Percentiles rank a stretch among this genome's conserved stretches.
phyloP scores from a whole-genome alignment of 92 coral and sea anemone species.

The Isaurus tuberculatus region DNA sequence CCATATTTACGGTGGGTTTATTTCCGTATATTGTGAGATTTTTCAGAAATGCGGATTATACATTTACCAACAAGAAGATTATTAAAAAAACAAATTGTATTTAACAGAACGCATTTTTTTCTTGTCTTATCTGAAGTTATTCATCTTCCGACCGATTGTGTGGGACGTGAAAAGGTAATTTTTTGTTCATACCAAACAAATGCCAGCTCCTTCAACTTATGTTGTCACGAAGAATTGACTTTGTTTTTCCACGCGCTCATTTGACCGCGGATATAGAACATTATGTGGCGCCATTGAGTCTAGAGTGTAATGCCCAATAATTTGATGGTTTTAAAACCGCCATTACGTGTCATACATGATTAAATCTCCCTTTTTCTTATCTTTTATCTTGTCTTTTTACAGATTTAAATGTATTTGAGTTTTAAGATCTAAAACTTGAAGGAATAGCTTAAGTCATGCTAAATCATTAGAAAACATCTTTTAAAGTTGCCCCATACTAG shows the following conservation, averaged over 20 bases:
- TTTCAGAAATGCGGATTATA: background rate
- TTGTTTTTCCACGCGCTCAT: background rate
- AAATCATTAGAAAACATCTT: background rate
- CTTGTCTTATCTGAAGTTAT: background rate
- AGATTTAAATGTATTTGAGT: background rate
- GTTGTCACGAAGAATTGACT: background rate
- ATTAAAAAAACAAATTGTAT: background rate
- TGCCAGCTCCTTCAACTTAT: constrained; percentile 2
- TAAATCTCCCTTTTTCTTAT: background rate
- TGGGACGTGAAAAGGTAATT: background rate
- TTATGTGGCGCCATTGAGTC: constrained; percentile 40
- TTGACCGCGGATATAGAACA: background rate
- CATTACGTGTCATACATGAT: background rate
- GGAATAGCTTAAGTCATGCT: background rate
- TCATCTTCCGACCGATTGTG: constrained; percentile 14
- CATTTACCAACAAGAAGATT: constrained; percentile 32
- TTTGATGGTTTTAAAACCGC: constrained; percentile 24
- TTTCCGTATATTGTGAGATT: constrained; percentile 2
- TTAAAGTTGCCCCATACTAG: background rate
- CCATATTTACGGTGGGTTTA: constrained; percentile 32
- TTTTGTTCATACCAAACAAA: background rate
- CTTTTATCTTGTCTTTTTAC: background rate
- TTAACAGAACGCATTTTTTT: background rate
- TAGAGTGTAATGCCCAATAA: constrained; percentile 17
- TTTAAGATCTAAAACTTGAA: background rate